Conservation (phyloP, 2,888 invertebrate genomes). For the Drosophila anceps region DNA sequence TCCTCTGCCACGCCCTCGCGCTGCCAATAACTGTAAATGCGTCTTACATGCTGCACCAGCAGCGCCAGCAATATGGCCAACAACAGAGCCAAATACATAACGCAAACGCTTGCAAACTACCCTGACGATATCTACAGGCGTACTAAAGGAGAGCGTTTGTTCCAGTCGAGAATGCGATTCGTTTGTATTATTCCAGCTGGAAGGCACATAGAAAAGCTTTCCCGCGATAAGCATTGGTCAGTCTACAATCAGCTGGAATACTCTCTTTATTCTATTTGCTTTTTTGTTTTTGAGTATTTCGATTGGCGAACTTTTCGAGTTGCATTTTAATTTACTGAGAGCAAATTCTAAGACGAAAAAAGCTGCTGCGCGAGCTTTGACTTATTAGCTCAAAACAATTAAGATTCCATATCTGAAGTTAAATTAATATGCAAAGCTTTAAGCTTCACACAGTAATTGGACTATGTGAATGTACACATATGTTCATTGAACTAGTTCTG, state of each 20-base stretch:
- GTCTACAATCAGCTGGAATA: constrained; percentile 1
- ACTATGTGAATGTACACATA: not conserved
- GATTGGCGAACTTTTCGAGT: not conserved
- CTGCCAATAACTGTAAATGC: constrained; percentile 86
- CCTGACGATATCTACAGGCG: not conserved
- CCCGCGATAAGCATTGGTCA: not conserved
- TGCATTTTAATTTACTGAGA: constrained; percentile 1
- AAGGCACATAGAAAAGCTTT: not conserved
- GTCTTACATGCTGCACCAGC: constrained; percentile 45
- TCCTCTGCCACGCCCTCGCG: constrained; percentile 87
- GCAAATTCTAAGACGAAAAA: not conserved
- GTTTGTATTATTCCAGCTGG: not conserved
- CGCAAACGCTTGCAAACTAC: not conserved
- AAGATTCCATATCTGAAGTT: not conserved
- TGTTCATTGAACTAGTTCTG: not conserved
- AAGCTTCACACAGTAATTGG: not conserved
- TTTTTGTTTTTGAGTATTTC: not conserved
- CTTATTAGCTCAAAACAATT: constrained; percentile 6
- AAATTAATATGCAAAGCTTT: not conserved
- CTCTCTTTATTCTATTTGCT: not conserved
- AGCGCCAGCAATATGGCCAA: constrained; percentile 31
- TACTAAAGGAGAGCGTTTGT: constrained; percentile 23
- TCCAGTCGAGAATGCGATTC: not conserved
- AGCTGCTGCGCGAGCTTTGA: constrained; percentile 15
- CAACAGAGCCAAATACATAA: constrained; percentile 63